A percentile compares a stretch with the other conserved stretches of the same genome.
Evolutionary conservation across 2,797 vertebrate genomes (phyloP).

Genomic region (Fistularia commersonii): DNA sequence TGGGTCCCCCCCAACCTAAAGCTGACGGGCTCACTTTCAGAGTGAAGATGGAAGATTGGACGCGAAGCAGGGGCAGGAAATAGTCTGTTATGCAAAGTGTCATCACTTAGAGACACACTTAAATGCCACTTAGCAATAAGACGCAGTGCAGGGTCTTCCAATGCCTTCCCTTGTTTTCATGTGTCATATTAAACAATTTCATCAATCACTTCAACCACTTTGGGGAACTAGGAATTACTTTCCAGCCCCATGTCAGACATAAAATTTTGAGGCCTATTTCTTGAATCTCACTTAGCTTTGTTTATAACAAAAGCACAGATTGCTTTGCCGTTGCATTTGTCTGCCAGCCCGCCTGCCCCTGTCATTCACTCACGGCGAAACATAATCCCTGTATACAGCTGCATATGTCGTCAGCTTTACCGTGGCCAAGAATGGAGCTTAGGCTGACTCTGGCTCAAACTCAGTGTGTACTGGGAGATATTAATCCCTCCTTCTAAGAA

Average conservation of each 20-base stretch:
- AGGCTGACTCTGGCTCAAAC: slow-evolving; percentile 9
- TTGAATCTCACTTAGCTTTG: slow-evolving; percentile 19
- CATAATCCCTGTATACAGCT: slow-evolving; percentile 70
- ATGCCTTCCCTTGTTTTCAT: no score
- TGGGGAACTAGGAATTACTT: slow-evolving; percentile 3
- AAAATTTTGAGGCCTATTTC: slow-evolving; percentile 6
- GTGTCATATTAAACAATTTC: no score
- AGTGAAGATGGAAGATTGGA: no score
- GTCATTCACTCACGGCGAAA: slow-evolving; percentile 74
- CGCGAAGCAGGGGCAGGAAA: no score
- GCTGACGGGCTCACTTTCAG: no score
- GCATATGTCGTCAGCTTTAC: slow-evolving; percentile 55
- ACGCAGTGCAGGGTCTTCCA: no score
- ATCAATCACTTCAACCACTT: no score
- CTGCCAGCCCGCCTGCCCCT: slow-evolving; percentile 70
- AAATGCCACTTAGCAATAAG: no score
- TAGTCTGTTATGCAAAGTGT: no score
- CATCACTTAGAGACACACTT: no score
- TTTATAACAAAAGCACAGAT: slow-evolving; percentile 27
- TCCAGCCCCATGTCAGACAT: not conserved
- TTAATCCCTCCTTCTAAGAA: slow-evolving; percentile 14
- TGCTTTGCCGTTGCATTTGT: slow-evolving; percentile 36
- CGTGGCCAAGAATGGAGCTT: slow-evolving; percentile 16
- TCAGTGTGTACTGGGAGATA: slow-evolving; percentile 16
- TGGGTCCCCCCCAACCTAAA: no score